Evolutionary conservation across 2,888 invertebrate genomes (phyloP).

Genomic region (Dysmachus trigonus): DNA sequence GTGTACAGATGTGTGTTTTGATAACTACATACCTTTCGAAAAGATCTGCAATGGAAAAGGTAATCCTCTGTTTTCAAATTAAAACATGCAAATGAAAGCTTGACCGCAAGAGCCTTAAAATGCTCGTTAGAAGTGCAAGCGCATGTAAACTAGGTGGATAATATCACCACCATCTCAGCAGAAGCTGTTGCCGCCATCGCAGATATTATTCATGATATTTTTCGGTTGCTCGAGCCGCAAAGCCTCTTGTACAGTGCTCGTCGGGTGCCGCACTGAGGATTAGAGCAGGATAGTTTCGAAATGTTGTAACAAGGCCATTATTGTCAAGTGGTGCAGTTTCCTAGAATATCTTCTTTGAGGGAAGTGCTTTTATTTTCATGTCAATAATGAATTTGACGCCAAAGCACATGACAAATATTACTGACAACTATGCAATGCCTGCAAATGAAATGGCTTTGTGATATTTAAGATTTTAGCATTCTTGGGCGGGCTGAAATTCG

Average conservation of each 20-base stretch:
- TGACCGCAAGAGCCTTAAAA: not conserved
- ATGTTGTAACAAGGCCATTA: not conserved
- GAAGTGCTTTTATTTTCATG: not conserved
- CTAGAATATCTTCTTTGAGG: not conserved
- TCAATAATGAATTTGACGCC: not conserved
- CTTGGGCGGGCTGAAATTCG: too few relatives aligned
- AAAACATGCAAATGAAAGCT: not conserved
- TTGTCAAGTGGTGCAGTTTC: not conserved
- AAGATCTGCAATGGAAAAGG: not conserved
- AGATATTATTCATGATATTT: not conserved
- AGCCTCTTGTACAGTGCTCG: not conserved
- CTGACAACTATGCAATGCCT: not conserved
- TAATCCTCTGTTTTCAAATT: not conserved
- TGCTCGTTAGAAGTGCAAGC: not conserved
- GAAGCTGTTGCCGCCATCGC: not conserved
- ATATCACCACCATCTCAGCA: not conserved
- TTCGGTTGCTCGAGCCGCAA: not conserved
- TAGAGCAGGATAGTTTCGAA: not conserved
- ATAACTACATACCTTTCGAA: not conserved
- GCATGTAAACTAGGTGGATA: not conserved
- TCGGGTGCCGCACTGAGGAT: not conserved
- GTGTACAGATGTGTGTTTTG: too few relatives aligned
- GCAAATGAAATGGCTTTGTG: not conserved
- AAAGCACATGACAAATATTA: not conserved
- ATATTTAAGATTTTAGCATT: not conserved